These are phyloP conservation scores for Chiloscyllium punctatum DNA, from an alignment of 2,797 vertebrate genomes.

Conservation along the genomic window DNA sequence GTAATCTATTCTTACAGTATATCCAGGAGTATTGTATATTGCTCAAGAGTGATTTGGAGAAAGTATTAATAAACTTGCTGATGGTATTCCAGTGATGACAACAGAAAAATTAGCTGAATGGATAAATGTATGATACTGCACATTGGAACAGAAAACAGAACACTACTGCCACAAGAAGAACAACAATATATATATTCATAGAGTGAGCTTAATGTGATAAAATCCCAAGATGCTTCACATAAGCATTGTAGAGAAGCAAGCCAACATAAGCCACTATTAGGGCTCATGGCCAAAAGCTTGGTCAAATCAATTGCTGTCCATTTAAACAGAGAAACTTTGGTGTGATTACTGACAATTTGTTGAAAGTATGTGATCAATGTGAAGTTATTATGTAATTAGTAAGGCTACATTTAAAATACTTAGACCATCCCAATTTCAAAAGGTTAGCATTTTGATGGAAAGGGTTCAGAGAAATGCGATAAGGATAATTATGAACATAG, in stretches of 20 bases:
- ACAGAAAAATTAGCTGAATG: background rate
- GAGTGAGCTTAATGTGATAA: too few species aligned
- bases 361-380: background rate
- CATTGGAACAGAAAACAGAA: background rate
- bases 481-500: background rate
- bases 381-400: background rate
- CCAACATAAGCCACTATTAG: background rate
- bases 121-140: background rate
- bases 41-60: background rate
- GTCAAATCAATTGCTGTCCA: background rate
- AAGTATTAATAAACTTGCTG: background rate
- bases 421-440: background rate
- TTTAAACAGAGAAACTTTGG: background rate
- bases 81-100: background rate
- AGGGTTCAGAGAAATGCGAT: background rate
- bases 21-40: background rate
- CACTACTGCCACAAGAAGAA: background rate
- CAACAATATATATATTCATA: background rate
- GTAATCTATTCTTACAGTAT: background rate
- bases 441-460: background rate
- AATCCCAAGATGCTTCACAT: background rate
- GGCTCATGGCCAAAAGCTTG: background rate
- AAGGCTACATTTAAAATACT: constrained; percentile 9
- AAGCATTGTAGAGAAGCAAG: background rate
- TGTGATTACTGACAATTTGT: background rate